Evolutionary conservation across 2,113 vertebrate genomes (phyloP).

Genomic region (Lichenostomus cassidix): DNA sequence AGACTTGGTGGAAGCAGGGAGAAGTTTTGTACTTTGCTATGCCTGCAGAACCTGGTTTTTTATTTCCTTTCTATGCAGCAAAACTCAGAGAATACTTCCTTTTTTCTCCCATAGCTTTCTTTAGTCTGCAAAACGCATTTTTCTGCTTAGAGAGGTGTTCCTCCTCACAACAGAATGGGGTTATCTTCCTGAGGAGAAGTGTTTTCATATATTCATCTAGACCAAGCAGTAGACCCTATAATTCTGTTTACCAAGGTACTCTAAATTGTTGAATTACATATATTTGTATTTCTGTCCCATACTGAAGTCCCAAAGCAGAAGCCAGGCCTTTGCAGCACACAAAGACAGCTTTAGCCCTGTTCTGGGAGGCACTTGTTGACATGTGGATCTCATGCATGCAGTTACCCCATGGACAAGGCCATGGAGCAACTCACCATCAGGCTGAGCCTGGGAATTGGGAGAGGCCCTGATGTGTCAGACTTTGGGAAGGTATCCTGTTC

Average conservation of each 20-base stretch:
- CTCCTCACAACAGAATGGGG: not conserved
- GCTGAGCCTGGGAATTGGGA: not conserved
- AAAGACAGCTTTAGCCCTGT: not conserved
- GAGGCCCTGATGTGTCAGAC: not conserved
- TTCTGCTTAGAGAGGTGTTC: not conserved
- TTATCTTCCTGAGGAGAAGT: not conserved
- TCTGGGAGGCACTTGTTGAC: not conserved
- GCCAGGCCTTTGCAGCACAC: not conserved
- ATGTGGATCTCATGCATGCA: rapidly evolving
- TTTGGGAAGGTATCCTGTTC: not conserved
- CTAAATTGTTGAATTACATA: not conserved
- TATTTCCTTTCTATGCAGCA: not conserved
- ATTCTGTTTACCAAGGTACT: not conserved
- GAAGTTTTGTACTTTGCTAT: not conserved
- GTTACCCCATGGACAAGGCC: not conserved
- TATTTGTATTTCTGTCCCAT: not conserved
- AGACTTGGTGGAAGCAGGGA: not conserved
- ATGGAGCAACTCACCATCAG: not conserved
- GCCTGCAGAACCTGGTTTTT: not conserved
- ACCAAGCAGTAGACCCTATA: not conserved
- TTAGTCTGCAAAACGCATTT: not conserved
- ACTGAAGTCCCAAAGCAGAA: not conserved
- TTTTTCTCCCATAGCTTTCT: not conserved
- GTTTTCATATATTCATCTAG: not conserved
- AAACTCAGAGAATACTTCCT: not conserved